Conservation (phyloP, 2,113 vertebrate genomes). For the Callopanchax toddi region DNA sequence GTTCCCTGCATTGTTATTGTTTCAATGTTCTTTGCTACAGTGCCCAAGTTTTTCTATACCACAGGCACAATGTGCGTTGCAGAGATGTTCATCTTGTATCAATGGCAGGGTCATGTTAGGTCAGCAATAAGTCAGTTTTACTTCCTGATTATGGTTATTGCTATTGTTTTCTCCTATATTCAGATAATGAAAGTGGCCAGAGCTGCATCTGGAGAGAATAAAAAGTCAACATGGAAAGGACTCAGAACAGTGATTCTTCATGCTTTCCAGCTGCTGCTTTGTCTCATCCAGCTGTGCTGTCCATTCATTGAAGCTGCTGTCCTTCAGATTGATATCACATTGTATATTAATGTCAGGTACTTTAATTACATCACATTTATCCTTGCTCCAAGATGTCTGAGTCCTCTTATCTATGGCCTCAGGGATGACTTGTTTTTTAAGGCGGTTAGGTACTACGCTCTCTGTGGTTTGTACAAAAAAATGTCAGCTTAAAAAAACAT, state of each 20-base stretch:
- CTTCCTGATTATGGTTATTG: slow-evolving; percentile 50
- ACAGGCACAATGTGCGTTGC: neutral
- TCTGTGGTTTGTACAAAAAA: slow-evolving; percentile 21
- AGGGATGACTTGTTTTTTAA: slow-evolving; percentile 47
- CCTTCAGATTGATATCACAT: neutral
- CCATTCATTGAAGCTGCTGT: slow-evolving; percentile 52
- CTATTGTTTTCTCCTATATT: slow-evolving; percentile 50
- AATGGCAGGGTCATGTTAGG: slow-evolving; percentile 47
- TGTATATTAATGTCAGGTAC: slow-evolving; percentile 19
- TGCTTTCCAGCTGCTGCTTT: slow-evolving; percentile 57
- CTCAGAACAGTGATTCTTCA: slow-evolving; percentile 58
- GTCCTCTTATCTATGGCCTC: slow-evolving; percentile 61
- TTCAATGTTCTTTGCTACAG: slow-evolving; percentile 13
- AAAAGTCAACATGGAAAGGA: slow-evolving; percentile 40
- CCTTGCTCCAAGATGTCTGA: slow-evolving; percentile 45
- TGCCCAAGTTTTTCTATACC: neutral
- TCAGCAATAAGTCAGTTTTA: slow-evolving; percentile 17
- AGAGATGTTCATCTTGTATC: slow-evolving; percentile 16
- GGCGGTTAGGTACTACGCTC: slow-evolving; percentile 30
- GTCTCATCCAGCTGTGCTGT: slow-evolving; percentile 48
- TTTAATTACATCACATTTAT: slow-evolving; percentile 44
- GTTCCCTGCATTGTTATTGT: slow-evolving; percentile 19
- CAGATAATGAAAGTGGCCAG: slow-evolving; percentile 59
- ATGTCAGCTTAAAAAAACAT: neutral
- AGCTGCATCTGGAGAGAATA: slow-evolving; percentile 40